These are phyloP conservation scores for Aptenodytes patagonicus DNA, from an alignment of 2,113 vertebrate species.

Conservation along the genomic window DNA sequence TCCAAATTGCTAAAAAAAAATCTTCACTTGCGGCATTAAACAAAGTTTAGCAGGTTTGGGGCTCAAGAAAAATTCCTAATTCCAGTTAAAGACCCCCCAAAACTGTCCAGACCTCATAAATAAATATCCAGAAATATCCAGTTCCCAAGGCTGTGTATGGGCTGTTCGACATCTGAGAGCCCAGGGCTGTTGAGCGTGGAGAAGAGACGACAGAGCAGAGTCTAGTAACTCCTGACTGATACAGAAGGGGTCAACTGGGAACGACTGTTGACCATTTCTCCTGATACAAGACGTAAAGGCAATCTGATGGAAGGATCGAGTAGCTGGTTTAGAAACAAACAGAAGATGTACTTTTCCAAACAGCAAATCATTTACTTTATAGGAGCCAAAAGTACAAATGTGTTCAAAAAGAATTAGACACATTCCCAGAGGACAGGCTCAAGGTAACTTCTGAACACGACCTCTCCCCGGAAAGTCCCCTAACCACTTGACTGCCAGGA, in stretches of 20 bases:
- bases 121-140: neutral
- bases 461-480: neutral
- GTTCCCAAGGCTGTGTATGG: fast-evolving
- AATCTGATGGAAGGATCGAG: neutral
- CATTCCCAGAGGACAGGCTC: neutral
- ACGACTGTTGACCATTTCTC: neutral
- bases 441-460: neutral
- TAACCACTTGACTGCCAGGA: neutral
- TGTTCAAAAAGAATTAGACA: neutral
- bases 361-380: neutral
- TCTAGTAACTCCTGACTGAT: neutral
- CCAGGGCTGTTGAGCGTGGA: fast-evolving
- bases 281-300: neutral
- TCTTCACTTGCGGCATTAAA: neutral
- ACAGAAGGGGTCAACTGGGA: neutral
- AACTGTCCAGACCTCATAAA: fast-evolving
- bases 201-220: neutral
- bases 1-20: neutral
- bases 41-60: neutral
- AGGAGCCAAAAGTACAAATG: neutral
- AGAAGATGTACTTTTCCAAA: neutral
- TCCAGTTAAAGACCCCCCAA: neutral
- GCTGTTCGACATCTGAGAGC: neutral
- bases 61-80: neutral
- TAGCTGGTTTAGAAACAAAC: neutral